These are phyloP conservation scores for Grammomys dolichurus DNA, from an alignment of 2,113 vertebrate species.

Conservation along the genomic window DNA sequence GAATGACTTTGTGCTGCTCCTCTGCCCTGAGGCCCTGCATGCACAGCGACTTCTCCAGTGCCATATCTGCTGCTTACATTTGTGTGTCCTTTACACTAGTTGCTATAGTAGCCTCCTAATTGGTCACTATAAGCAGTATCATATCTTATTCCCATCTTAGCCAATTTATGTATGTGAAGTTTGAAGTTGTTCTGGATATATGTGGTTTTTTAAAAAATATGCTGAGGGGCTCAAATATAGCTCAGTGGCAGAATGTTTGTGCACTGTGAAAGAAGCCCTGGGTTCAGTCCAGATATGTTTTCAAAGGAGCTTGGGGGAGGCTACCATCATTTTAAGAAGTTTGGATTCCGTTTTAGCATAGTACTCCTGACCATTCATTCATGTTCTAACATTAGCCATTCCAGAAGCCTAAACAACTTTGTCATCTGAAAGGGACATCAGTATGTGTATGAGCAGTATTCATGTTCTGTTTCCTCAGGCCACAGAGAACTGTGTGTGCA, in stretches of 20 bases:
- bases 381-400: not conserved
- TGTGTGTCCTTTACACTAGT: not conserved
- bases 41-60: not conserved
- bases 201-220: not conserved
- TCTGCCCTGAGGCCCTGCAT: not conserved
- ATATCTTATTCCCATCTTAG: not conserved
- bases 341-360: not conserved
- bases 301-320: not conserved
- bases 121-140: not conserved
- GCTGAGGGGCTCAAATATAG: not conserved
- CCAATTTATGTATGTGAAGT: not conserved
- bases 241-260: not conserved
- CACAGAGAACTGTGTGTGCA: constrained; percentile 95
- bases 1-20: not conserved
- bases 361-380: not conserved
- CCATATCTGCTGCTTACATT: not conserved
- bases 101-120: not conserved
- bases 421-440: not conserved
- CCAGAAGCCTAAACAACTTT: not conserved
- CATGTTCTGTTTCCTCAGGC: constrained; percentile 87
- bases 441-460: not conserved
- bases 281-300: not conserved
- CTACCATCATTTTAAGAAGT: constrained; percentile 9
- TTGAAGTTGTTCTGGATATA: not conserved
- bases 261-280: not conserved